These are phyloP conservation scores for Ctenosaura bakeri DNA, from an alignment of 2,797 vertebrate species.

Conservation along the genomic window DNA sequence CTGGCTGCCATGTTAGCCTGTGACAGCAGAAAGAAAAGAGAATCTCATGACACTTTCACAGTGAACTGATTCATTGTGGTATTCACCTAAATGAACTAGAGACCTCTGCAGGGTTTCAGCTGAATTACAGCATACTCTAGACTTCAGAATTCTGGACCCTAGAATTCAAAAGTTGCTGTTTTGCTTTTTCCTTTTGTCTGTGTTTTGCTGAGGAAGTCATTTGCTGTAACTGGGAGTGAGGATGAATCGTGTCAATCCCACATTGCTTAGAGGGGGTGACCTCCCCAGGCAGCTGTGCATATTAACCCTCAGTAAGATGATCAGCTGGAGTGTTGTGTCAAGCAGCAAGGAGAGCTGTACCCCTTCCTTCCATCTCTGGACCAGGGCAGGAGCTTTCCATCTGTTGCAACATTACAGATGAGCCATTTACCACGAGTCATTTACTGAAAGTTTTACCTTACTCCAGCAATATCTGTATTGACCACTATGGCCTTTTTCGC, in stretches of 20 bases:
- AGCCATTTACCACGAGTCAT: not conserved
- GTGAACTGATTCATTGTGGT: not conserved
- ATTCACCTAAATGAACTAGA: not conserved
- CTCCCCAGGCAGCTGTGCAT: not conserved
- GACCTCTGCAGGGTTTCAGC: not conserved
- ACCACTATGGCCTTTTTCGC: too few relatives aligned
- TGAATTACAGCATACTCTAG: not conserved
- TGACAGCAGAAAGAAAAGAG: not conserved
- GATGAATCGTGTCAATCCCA: not conserved
- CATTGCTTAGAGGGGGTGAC: too few relatives aligned
- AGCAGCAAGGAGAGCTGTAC: not conserved
- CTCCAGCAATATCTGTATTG: not conserved
- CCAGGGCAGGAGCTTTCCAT: not conserved
- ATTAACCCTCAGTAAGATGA: not conserved
- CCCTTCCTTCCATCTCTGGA: not conserved
- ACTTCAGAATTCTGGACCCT: not conserved
- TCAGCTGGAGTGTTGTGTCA: not conserved
- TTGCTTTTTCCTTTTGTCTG: not conserved
- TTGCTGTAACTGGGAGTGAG: not conserved
- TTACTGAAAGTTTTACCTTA: not conserved
- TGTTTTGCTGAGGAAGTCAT: not conserved
- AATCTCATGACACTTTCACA: too few relatives aligned
- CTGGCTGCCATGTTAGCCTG: not conserved
- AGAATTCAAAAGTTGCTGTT: not conserved
- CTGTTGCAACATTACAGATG: not conserved